Base-by-base conservation (phyloP, 2,113 vertebrate species). In the Ophthalmolycus amberensis region DNA sequence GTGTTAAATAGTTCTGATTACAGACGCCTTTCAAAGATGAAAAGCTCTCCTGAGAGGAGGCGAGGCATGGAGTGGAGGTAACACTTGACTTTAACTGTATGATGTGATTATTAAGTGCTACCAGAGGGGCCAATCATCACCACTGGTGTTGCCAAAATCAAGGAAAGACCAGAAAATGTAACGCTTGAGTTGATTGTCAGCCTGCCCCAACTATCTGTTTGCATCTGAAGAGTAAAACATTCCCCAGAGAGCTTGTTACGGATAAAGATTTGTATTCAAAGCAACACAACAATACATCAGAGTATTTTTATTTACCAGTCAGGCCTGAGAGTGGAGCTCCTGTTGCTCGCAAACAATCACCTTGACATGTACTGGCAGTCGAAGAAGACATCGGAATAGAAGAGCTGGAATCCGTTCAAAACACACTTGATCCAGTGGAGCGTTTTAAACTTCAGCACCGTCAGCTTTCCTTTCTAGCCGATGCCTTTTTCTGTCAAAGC, bases 361-460 rank as follows among this genome's bases (percentile, higher is more conserved):
- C 40, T 67, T 78, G 9, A 52, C 29, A 5, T 20, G n/a, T 25
- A 18, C 76, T 75, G 44, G 9, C 70, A 84, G 58, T 50, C n/a
- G 15, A 56, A 65, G 6, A 20, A 52, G 71, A 80, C 34, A 64
- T 56, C 54, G 14, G 5, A 29, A 32, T 2, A 40, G 27, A 42
- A 40, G 11, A 40, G 12, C 48, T 79, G 18, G 9, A 48, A 56
- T 18, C 3, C 22, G 9, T 42, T 58, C 14, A n/a, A n/a, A 50
- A 18, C 48, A 37, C 25, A 42, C 34, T 27, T 16, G 38, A 56
- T 48, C 38, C 12, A 29, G 20, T 16, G 40, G n/a, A 71, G 48
- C 25, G 9, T 48, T 18, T 38, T 6, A 3, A 34, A 48, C 20
- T 20, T 27, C 9, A 25, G 11, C 37, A 5, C 5, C 7, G 3